Conservation (phyloP, 2,113 vertebrate genomes). For the Agapornis roseicollis region DNA sequence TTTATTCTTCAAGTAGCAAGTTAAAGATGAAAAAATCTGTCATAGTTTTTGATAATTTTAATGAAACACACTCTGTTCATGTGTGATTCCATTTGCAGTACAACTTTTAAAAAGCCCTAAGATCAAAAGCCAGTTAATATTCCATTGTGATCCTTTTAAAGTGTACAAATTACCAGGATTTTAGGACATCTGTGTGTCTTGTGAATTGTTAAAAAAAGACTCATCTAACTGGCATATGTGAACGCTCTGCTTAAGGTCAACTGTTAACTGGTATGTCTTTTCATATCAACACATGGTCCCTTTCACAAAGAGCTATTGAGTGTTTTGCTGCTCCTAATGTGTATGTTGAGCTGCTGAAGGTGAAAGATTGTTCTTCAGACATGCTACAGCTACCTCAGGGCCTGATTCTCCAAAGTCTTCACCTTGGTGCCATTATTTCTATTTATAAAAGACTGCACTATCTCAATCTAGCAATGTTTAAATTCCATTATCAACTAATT, state of each 20-base stretch:
- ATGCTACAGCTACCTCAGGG: background rate
- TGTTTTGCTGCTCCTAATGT: slow-evolving; percentile 41
- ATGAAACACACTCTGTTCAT: background rate
- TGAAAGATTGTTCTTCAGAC: slow-evolving; percentile 36
- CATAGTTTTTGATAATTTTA: background rate
- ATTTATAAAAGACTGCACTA: background rate
- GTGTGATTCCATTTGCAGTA: background rate
- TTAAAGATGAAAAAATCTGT: background rate
- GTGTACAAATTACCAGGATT: background rate
- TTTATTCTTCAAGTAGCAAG: background rate
- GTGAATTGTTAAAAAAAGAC: background rate
- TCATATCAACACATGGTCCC: slow-evolving; percentile 49
- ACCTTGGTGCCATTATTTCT: background rate
- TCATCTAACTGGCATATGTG: slow-evolving; percentile 6
- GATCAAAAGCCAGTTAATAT: background rate
- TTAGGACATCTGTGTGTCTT: background rate
- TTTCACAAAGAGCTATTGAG: slow-evolving; percentile 63
- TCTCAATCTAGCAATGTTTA: background rate
- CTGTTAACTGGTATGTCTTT: slow-evolving; percentile 50
- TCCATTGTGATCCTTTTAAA: background rate
- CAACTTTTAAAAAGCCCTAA: background rate
- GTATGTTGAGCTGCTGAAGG: slow-evolving; percentile 10
- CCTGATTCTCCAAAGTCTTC: background rate
- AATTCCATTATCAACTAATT: background rate
- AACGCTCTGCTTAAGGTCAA: slow-evolving; percentile 1